Evolutionary conservation across 2,797 vertebrate species (phyloP), one percentile per base, ranked within the genome.

Genomic region (Stomatorhinus walkeri): DNA sequence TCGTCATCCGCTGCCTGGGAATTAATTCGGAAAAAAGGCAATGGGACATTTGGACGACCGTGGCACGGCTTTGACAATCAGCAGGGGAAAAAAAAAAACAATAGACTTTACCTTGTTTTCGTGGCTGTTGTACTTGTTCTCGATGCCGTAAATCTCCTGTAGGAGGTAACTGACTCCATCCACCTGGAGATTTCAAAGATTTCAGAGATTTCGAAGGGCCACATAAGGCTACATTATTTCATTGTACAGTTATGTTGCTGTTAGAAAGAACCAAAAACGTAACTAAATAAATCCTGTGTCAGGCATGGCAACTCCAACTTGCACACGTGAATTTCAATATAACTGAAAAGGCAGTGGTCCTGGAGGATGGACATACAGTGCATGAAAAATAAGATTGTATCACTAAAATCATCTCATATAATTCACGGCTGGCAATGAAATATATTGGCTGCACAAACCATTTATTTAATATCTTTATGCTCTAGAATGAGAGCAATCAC

Each of bases 121-220:
- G 88, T 98, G 97, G 0, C 96, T 97, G 95, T 99, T 99, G 94
- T 98, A 99, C 93, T 99, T 99, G 96, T 99, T 99, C 94, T 99
- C 98, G 0, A 99, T 99, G 89, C 98, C 98, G 0, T 99, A 99
- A 94, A 99, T 99, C 95, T 99, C 98, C 95, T 99, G 98, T 90
- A 99, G 96, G 0, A 99, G 96, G 93, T 99, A 99, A 94, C 97
- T 99, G 91, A 99, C 98, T 1, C 98, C 98, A 87, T 99, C 98
- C 93, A 99, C 98, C 98, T 99, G 92, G 76, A 36, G 36, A 86
- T 64, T 87, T 87, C 14, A 46, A 5, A 7, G 36, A 46, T 12
- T 22, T 0, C 6, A 61, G 40, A 32, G 88, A 91, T 43, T 32
- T 32, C 28, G 1, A 9, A 72, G 16, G 7, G 24, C 28, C 83